phyloP scores from a whole-genome alignment of 2,888 invertebrate genomes.

The Acrobasis suavella region DNA sequence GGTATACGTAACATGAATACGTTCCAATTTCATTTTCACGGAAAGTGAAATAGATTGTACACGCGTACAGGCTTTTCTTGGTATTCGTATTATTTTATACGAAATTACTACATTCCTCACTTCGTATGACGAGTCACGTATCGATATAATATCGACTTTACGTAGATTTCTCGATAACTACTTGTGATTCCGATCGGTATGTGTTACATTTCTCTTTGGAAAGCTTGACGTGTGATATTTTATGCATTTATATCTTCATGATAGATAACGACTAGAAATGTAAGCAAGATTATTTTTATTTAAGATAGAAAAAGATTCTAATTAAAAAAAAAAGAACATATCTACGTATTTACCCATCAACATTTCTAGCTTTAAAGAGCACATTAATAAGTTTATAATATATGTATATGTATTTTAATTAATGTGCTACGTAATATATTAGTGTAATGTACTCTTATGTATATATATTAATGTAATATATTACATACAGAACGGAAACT shows the following conservation, averaged over 20 bases:
- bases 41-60: not conserved
- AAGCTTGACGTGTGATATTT: conserved; percentile 12
- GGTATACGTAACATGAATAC: not conserved
- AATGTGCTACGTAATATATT: no score
- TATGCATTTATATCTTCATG: not conserved
- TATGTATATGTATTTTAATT: no score
- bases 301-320: no score
- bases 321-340: no score
- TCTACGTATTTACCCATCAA: no score
- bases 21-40: not conserved
- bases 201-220: conserved; percentile 18
- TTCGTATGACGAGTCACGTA: conserved; percentile 17
- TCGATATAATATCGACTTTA: conserved; percentile 20
- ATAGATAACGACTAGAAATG: not conserved
- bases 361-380: no score
- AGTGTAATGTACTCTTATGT: no score
- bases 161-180: conserved; percentile 20
- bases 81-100: conserved; percentile 3
- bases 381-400: no score
- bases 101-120: conserved; percentile 14
- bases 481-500: no score
- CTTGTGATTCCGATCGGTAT: conserved; percentile 17
- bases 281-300: no score
- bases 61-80: conserved; percentile 1
- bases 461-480: no score